A percentile compares a stretch with the other conserved stretches of the same genome.
These are phyloP conservation scores for Drosophila jambulina DNA, from an alignment of 1,140 invertebrate species.

Conservation along the genomic window DNA sequence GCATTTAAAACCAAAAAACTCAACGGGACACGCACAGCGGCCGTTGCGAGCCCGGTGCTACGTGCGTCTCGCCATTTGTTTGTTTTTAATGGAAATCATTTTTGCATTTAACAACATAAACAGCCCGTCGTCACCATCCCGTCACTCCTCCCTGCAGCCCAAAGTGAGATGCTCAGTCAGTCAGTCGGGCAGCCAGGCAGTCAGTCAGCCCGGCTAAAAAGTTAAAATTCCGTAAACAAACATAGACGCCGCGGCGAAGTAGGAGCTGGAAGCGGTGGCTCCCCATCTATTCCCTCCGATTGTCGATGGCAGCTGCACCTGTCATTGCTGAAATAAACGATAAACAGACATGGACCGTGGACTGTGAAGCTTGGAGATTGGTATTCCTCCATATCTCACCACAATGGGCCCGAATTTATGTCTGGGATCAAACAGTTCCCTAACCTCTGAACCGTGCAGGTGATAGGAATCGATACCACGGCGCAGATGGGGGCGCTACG, in stretches of 20 bases:
- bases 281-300: constrained; percentile 48
- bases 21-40: constrained; percentile 44
- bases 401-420: constrained; percentile 68
- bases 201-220: constrained; percentile 53
- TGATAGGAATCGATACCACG: constrained; percentile 56
- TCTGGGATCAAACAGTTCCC: constrained; percentile 62
- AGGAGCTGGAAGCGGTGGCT: constrained; percentile 1
- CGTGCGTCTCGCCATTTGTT: constrained; percentile 69
- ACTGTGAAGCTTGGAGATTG: not conserved
- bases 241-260: constrained; percentile 13
- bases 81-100: constrained; percentile 81
- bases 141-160: constrained; percentile 20
- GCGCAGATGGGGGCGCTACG: constrained; percentile 24
- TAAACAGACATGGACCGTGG: constrained; percentile 56
- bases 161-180: constrained; percentile 50
- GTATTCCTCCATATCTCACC: constrained; percentile 11
- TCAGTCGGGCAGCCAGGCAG: constrained; percentile 8
- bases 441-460: constrained; percentile 64
- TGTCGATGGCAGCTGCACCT: constrained; percentile 76
- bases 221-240: constrained; percentile 80
- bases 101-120: constrained; percentile 83
- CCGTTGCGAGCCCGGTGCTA: constrained; percentile 34
- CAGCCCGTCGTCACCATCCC: constrained; percentile 56
- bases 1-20: constrained; percentile 78
- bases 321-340: constrained; percentile 76